phyloP scores from a whole-genome alignment of 2,888 invertebrate genomes.

The Diaphora mendica region DNA sequence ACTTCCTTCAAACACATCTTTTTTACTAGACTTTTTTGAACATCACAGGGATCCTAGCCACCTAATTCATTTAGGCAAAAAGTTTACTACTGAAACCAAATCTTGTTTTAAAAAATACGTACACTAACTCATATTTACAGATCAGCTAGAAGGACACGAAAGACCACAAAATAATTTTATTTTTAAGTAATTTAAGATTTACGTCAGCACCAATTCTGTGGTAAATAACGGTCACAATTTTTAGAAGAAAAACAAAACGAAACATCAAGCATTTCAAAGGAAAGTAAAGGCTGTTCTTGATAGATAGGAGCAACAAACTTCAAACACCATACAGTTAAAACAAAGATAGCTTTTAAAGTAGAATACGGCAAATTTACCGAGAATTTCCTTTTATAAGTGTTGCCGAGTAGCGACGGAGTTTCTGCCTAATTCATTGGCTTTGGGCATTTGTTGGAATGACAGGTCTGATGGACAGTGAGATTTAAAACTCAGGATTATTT shows the following conservation, averaged over 20 bases:
- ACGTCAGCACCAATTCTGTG: too few species aligned
- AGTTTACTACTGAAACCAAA: too few species aligned
- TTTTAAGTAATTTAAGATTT: too few species aligned
- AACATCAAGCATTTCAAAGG: not conserved
- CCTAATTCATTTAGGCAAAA: too few species aligned
- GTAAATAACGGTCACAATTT: too few species aligned
- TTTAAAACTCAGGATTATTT: constrained; percentile 31
- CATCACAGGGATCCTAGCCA: too few species aligned
- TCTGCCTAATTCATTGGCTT: constrained; percentile 48
- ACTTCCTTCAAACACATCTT: too few species aligned
- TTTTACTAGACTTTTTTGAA: too few species aligned
- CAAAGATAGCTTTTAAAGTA: not conserved
- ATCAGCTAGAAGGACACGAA: too few species aligned
- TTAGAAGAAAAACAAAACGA: not conserved
- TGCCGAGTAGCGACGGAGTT: constrained; percentile 28
- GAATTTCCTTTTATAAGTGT: constrained; percentile 35
- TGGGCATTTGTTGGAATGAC: constrained; percentile 38
- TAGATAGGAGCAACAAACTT: not conserved
- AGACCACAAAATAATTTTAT: too few species aligned
- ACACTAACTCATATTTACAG: too few species aligned
- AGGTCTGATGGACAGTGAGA: constrained; percentile 38
- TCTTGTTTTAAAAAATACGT: too few species aligned
- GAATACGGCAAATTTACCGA: not conserved
- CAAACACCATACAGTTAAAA: not conserved
- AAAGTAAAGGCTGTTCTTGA: not conserved